Percentiles rank a stretch among this genome's conserved stretches.
These are phyloP conservation scores for Coregonus sp. DNA, from an alignment of 2,797 vertebrate species.

Conservation along the genomic window DNA sequence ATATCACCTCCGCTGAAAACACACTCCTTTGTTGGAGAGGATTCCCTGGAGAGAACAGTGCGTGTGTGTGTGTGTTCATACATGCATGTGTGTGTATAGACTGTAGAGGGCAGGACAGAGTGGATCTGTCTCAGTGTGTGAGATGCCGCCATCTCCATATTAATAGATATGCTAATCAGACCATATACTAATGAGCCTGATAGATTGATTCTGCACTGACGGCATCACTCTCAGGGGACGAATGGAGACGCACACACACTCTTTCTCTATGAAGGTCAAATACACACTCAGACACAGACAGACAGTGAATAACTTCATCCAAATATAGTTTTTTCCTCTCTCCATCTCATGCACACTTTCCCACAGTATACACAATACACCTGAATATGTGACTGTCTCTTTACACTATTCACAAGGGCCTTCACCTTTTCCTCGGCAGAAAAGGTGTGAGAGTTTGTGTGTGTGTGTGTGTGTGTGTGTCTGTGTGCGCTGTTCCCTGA, in stretches of 20 bases:
- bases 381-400: neutral
- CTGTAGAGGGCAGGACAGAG: conserved; percentile 1
- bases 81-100: neutral
- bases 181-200: conserved; percentile 74
- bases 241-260: conserved; percentile 28
- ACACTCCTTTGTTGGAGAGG: neutral
- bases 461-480: too few relatives aligned
- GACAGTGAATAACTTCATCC: conserved; percentile 13
- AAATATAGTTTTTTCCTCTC: neutral
- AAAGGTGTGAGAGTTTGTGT: neutral
- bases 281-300: neutral
- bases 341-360: neutral
- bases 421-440: neutral
- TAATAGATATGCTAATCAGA: conserved; percentile 77
- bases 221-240: conserved; percentile 51
- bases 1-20: neutral
- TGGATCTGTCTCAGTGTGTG: conserved; percentile 46
- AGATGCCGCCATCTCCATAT: conserved; percentile 70
- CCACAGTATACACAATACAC: neutral
- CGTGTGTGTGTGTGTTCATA: neutral
- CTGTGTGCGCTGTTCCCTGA: too few relatives aligned
- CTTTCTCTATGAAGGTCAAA: conserved; percentile 1
- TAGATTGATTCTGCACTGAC: conserved; percentile 68
- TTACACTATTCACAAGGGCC: neutral
- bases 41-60: too few relatives aligned